phyloP scores from a whole-genome alignment of 1,140 invertebrate species.

The Ylistrum balloti region DNA sequence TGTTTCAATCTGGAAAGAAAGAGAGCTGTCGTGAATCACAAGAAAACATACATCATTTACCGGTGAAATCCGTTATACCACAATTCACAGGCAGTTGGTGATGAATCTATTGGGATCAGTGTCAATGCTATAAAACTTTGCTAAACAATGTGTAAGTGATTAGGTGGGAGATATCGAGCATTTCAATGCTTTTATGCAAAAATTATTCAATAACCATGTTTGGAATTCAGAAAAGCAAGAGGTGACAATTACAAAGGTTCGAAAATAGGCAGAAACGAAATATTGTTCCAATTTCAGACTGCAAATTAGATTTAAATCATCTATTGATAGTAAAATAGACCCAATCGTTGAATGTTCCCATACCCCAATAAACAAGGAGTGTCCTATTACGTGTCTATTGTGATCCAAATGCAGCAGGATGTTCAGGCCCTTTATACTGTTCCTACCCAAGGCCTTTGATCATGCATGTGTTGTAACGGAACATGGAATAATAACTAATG shows the following conservation, averaged over 20 bases:
- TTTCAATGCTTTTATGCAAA: neutral
- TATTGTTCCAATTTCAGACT: conserved; percentile 35
- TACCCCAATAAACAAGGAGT: neutral
- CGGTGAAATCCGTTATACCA: neutral
- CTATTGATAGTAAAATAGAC: conserved; percentile 7
- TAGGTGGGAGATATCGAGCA: neutral
- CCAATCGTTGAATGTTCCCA: neutral
- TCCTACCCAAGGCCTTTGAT: neutral
- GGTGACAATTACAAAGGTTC: conserved; percentile 8
- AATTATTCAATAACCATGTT: neutral
- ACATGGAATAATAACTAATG: neutral
- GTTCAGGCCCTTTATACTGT: neutral
- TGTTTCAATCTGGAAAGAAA: neutral
- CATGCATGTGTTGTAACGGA: conserved; percentile 8
- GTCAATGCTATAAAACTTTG: neutral
- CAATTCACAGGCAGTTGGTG: neutral
- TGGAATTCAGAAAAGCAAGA: neutral
- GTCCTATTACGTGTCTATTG: neutral
- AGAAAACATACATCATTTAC: neutral
- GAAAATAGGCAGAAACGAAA: conserved; percentile 17
- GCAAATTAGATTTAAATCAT: conserved; percentile 29
- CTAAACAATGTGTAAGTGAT: neutral
- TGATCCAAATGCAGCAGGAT: neutral
- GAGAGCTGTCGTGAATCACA: neutral
- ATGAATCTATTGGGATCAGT: conserved; percentile 6